Base-by-base conservation (phyloP, 2,113 vertebrate genomes). In the Erythrocercus mccallii region DNA sequence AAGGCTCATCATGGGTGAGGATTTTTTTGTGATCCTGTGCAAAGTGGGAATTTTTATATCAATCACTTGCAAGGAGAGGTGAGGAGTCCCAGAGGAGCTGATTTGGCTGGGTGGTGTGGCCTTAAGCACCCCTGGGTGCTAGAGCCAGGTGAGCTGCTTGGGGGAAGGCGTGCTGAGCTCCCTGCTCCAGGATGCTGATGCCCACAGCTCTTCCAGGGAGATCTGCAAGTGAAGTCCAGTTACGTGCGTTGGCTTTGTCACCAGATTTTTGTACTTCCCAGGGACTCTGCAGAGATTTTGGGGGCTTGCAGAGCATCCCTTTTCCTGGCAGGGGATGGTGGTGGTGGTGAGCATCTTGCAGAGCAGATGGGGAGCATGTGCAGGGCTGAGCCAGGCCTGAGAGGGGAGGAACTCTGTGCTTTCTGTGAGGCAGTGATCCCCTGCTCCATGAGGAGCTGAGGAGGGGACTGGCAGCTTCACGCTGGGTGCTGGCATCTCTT, bases 61-160 rank as follows among this genome's bases (percentile, higher is more conserved):
- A 9, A 0, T 24, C 9, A 2, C 19, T 50, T 7, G 12, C 7
- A 6, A 56, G 62, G 42, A 31, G n/a, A 31, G 11, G 25, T 69
- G 45, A 45, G 0, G 6, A 42, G 38, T 25, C 11, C 11, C 0
- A 0, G 45, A 74, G 42, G 42, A 71, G 51, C n/a, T 66, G 74
- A 4, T n/a, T 22, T 2, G 11, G 16, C 16, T 72, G 40, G 15
- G 11, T n/a, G 20, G 4, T 3, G 25, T 35, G 66, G 22, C 25
- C 18, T 1, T 4, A 37, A 62, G n/a, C 53, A 20, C 69, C 38
- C 13, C 0, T 6, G 37, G 28, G 10, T n/a, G 30, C 37, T 11
- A 21, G 24, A n/a, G 23, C 20, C 12, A 9, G 40, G 12, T 6
- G 6, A 60, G 22, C 3, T 37, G 28, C 45, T 14, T 33, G 60